phyloP scores from a whole-genome alignment of 2,888 invertebrate genomes.

The Seladonia tumulorum region DNA sequence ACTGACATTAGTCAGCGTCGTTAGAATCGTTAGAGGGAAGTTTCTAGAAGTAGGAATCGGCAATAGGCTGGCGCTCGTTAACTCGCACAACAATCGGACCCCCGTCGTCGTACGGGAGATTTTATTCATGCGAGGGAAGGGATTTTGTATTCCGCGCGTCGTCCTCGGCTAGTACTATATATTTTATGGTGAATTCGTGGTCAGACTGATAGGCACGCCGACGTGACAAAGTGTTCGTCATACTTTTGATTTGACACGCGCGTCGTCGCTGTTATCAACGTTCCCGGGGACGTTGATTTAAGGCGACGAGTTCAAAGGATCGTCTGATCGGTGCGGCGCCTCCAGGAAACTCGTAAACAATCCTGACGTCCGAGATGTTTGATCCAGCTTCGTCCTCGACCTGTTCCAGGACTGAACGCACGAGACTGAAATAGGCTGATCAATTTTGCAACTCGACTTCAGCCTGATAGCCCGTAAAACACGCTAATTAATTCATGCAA shows the following conservation, averaged over 20 bases:
- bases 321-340: slow-evolving; percentile 43
- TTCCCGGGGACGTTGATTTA: slow-evolving; percentile 54
- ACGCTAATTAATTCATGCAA: background rate
- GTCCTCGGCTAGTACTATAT: slow-evolving; percentile 61
- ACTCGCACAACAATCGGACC: slow-evolving; percentile 18
- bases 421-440: background rate
- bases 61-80: slow-evolving; percentile 14
- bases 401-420: background rate
- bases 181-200: slow-evolving; percentile 69
- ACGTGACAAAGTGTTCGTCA: slow-evolving; percentile 56
- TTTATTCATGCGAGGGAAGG: slow-evolving; percentile 39
- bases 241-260: slow-evolving; percentile 46
- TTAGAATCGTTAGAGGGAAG: slow-evolving; percentile 1
- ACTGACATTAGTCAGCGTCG: background rate
- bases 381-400: background rate
- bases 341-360: slow-evolving; percentile 41
- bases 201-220: slow-evolving; percentile 45
- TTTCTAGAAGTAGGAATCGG: slow-evolving; percentile 45
- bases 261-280: slow-evolving; percentile 49
- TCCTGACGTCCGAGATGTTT: background rate
- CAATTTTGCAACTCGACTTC: background rate
- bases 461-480: background rate
- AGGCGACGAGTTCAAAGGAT: slow-evolving; percentile 31
- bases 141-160: slow-evolving; percentile 66
- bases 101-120: slow-evolving; percentile 38